Conservation (phyloP, 2,888 invertebrate species). For the Aspidapion aeneum region DNA sequence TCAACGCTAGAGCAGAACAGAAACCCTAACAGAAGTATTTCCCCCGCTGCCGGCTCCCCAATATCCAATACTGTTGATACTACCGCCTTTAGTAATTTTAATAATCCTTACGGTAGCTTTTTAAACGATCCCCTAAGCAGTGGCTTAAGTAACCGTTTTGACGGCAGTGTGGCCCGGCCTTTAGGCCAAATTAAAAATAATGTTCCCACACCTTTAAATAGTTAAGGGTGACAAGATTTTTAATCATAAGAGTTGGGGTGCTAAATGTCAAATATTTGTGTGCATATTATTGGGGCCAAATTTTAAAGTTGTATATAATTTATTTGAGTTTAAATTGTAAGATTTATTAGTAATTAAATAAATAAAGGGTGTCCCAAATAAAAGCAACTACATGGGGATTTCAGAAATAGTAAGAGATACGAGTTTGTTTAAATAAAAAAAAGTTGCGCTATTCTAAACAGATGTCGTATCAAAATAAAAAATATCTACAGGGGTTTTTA, state of each 20-base stretch:
- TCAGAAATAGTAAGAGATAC: no score
- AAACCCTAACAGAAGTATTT: slow-evolving; percentile 25
- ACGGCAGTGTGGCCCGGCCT: slow-evolving; percentile 35
- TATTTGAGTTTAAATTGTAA: no score
- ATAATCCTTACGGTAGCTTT: background rate
- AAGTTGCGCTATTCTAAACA: no score
- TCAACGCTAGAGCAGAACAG: slow-evolving; percentile 38
- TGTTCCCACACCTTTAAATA: slow-evolving; percentile 35
- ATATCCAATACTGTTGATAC: background rate
- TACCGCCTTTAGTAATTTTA: background rate
- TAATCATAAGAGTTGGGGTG: background rate
- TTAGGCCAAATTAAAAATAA: slow-evolving; percentile 41
- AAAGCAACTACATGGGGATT: no score
- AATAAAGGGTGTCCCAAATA: no score
- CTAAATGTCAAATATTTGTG: background rate
- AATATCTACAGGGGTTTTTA: no score
- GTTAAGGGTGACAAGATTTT: background rate
- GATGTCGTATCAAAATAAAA: no score
- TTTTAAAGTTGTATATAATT: no score
- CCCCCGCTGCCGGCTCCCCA: background rate
- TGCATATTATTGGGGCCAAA: no score
- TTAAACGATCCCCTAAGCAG: background rate
- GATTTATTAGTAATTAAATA: no score
- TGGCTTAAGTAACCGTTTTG: background rate
- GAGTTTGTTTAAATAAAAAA: no score